A percentile compares a stretch with the other conserved stretches of the same genome.
phyloP scores from a whole-genome alignment of 2,113 vertebrate species.

The Camarhynchus parvulus region DNA sequence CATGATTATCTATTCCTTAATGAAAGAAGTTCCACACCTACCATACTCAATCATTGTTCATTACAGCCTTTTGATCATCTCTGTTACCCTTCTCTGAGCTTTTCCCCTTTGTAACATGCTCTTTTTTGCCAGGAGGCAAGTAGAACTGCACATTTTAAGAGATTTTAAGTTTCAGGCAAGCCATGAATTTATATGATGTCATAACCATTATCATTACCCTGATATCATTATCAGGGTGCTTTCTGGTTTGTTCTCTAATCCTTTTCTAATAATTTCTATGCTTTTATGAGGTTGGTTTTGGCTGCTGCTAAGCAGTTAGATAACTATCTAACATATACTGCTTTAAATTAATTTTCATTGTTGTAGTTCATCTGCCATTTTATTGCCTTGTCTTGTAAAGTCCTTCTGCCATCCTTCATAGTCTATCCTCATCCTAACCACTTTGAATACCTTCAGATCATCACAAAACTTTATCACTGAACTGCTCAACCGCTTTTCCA shows the following conservation, averaged over 20 bases:
- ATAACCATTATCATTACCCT: no score
- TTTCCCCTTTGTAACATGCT: neutral
- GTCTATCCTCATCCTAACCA: neutral
- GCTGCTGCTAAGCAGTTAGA: neutral
- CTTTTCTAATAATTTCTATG: neutral
- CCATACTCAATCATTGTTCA: neutral
- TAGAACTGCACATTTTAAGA: neutral
- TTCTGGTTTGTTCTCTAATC: neutral
- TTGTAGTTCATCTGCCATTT: neutral
- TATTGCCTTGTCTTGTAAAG: slow-evolving; percentile 9
- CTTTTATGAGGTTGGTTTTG: neutral
- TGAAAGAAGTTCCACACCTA: neutral
- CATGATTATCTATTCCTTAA: neutral
- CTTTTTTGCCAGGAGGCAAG: neutral
- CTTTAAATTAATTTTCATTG: slow-evolving; percentile 9
- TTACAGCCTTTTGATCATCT: neutral
- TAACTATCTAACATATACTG: neutral
- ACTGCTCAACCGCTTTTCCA: neutral
- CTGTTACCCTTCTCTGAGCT: neutral
- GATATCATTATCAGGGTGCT: neutral
- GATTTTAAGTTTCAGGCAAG: neutral
- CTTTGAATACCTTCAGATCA: neutral
- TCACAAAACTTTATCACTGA: neutral
- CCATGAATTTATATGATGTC: neutral
- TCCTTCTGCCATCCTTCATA: slow-evolving; percentile 8